Conservation (phyloP, 2,113 vertebrate genomes). For the Pantherophis guttatus region DNA sequence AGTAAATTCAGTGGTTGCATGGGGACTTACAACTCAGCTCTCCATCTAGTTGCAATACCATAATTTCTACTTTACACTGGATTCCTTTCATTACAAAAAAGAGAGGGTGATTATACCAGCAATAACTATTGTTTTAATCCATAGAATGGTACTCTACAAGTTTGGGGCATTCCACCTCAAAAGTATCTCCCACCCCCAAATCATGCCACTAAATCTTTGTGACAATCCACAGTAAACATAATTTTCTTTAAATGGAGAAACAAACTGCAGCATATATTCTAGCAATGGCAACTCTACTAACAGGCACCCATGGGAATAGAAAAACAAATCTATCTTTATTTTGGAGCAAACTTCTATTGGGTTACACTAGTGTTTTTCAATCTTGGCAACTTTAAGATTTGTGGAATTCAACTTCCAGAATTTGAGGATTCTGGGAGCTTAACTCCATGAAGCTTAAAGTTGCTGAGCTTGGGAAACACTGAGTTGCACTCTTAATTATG, state of each 20-base stretch:
- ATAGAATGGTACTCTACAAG: background rate
- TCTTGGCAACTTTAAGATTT: too few relatives aligned
- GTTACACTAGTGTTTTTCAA: background rate
- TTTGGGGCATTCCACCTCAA: background rate
- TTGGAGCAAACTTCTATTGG: background rate
- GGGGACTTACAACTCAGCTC: background rate
- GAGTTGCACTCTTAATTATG: background rate
- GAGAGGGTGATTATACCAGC: background rate
- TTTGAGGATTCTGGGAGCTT: background rate
- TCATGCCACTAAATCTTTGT: background rate
- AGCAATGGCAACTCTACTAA: background rate
- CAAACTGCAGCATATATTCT: background rate
- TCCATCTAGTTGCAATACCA: background rate
- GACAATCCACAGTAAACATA: background rate
- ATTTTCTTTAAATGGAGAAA: background rate
- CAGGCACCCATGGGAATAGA: background rate
- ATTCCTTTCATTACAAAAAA: background rate
- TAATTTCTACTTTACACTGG: background rate
- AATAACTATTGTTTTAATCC: background rate
- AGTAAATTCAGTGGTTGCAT: background rate
- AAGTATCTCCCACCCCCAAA: background rate
- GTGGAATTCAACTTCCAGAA: too few relatives aligned
- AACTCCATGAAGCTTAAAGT: background rate
- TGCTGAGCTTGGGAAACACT: background rate
- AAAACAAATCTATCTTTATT: background rate